Percentiles rank a stretch among this genome's conserved stretches.
phyloP scores from a whole-genome alignment of 1,140 invertebrate species.

The Drosophila triauraria region DNA sequence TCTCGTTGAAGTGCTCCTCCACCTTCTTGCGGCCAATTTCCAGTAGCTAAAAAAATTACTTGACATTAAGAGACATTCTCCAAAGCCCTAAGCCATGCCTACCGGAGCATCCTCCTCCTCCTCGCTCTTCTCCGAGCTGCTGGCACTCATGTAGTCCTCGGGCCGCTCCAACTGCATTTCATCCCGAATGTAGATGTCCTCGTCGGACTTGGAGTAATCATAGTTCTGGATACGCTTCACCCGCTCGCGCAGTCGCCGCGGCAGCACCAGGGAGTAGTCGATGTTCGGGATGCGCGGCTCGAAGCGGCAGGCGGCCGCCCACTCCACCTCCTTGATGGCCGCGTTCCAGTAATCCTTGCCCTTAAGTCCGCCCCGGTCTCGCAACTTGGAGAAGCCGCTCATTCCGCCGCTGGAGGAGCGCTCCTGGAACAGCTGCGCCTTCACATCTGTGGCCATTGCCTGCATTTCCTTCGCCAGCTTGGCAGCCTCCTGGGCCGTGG shows the following conservation, averaged over 20 bases:
- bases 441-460: constrained; percentile 26
- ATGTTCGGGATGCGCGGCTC: constrained; percentile 60
- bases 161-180: constrained; percentile 62
- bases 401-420: constrained; percentile 50
- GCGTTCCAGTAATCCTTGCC: constrained; percentile 63
- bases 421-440: constrained; percentile 28
- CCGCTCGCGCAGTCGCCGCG: constrained; percentile 56
- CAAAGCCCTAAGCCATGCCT: neutral
- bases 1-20: constrained; percentile 74
- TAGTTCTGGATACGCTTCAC: constrained; percentile 74
- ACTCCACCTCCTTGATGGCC: constrained; percentile 67
- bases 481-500: neutral
- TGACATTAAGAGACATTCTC: neutral
- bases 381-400: constrained; percentile 49
- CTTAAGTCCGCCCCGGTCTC: constrained; percentile 20
- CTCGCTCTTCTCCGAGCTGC: constrained; percentile 43
- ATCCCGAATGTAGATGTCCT: constrained; percentile 68
- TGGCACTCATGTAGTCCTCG: constrained; percentile 60
- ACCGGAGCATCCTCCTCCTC: constrained; percentile 59
- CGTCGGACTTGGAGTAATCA: constrained; percentile 72
- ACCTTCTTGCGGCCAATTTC: constrained; percentile 54
- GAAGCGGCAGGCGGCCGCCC: constrained; percentile 50
- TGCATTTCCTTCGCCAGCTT: constrained; percentile 7
- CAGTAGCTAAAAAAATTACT: constrained; percentile 2
- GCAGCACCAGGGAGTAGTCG: constrained; percentile 74